These are phyloP conservation scores for Motacilla alba DNA, from an alignment of 2,113 vertebrate species.

Conservation along the genomic window DNA sequence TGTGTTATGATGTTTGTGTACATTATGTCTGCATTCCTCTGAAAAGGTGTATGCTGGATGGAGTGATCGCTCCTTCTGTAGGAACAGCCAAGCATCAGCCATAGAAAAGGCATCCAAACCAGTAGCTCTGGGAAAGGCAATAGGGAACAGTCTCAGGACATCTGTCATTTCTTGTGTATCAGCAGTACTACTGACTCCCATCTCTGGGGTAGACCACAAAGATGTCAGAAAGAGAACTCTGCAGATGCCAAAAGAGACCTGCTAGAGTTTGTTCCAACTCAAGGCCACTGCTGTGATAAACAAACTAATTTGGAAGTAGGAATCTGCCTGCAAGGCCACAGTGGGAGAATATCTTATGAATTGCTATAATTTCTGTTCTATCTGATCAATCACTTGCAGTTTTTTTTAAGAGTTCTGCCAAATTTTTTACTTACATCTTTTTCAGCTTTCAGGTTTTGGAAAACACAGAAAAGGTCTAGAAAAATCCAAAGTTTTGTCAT, in stretches of 20 bases:
- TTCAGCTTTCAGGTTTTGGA: neutral
- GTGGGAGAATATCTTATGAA: neutral
- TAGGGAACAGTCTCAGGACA: neutral
- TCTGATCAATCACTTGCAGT: neutral
- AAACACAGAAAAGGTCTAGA: neutral
- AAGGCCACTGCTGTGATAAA: neutral
- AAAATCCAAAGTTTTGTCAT: neutral
- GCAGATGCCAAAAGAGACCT: neutral
- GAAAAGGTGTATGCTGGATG: neutral
- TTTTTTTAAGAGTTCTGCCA: neutral
- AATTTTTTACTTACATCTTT: neutral
- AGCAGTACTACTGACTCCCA: neutral
- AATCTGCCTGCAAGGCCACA: neutral
- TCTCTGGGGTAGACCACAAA: neutral
- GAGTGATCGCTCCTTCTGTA: fast-evolving
- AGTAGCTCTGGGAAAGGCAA: neutral
- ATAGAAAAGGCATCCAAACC: neutral
- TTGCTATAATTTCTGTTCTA: neutral
- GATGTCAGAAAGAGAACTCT: neutral
- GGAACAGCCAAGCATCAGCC: neutral
- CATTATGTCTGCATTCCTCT: neutral
- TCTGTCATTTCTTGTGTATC: neutral
- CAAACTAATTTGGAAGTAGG: neutral
- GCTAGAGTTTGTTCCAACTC: neutral
- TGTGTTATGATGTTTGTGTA: neutral